These are phyloP conservation scores for Cassiopea xamachana DNA, from an alignment of 30 jellyfish, hydroid and myxozoan species.

Conservation along the genomic window DNA sequence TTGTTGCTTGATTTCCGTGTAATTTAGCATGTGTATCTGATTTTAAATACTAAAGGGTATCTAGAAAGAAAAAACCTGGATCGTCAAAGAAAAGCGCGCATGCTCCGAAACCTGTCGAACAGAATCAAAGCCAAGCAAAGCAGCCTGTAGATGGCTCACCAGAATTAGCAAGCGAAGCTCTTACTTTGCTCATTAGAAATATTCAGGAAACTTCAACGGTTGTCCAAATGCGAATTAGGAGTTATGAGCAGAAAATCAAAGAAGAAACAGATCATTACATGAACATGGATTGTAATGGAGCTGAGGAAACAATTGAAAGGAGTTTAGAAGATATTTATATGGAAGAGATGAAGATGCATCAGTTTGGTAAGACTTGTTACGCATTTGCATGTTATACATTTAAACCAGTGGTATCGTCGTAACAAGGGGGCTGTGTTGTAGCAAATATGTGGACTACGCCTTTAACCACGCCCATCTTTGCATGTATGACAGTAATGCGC, in stretches of 20 bases:
- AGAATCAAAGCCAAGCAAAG: background rate
- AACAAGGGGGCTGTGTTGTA: too few species aligned
- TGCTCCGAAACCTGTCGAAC: background rate
- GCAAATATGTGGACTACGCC: too few species aligned
- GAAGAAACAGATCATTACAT: slow-evolving; percentile 2
- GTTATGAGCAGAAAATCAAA: slow-evolving; percentile 43
- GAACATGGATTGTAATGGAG: background rate
- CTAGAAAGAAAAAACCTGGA: slow-evolving; percentile 24
- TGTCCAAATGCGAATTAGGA: slow-evolving; percentile 56
- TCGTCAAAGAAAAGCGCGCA: slow-evolving; percentile 15
- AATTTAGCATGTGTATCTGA: background rate
- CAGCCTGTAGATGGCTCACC: slow-evolving; percentile 16
- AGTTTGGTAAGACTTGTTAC: slow-evolving; percentile 71
- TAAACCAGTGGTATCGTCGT: too few species aligned
- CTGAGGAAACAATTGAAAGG: slow-evolving; percentile 7
- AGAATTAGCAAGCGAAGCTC: slow-evolving; percentile 60
- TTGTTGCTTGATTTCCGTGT: too few species aligned
- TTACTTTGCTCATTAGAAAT: slow-evolving; percentile 74
- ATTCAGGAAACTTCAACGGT: slow-evolving; percentile 68
- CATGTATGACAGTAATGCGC: too few species aligned
- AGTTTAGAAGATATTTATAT: slow-evolving; percentile 71
- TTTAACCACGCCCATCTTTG: too few species aligned
- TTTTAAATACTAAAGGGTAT: background rate
- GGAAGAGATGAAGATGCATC: slow-evolving; percentile 73
- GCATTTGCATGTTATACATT: background rate